phyloP scores from a whole-genome alignment of 1,140 invertebrate genomes.

The Carcinoscorpius rotundicauda region DNA sequence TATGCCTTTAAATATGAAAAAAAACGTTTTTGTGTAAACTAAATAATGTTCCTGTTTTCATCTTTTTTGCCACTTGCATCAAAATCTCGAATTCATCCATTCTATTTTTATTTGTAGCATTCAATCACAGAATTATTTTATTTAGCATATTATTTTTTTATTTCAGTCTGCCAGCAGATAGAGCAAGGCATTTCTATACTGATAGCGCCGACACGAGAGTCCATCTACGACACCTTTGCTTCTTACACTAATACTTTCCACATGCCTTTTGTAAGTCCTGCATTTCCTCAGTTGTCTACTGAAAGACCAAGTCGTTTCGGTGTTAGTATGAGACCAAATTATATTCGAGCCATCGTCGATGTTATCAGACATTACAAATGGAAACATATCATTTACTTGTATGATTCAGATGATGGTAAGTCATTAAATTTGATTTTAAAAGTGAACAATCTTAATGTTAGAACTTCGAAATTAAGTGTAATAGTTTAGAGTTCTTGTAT shows the following conservation, averaged over 20 bases:
- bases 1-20: no score
- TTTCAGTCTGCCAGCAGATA: slow-evolving; percentile 20
- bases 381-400: slow-evolving; percentile 85
- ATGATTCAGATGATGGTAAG: slow-evolving; percentile 90
- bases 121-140: background rate
- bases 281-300: slow-evolving; percentile 82
- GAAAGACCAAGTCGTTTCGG: slow-evolving; percentile 70
- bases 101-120: no score
- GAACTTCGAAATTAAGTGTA: no score
- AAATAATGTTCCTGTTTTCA: no score
- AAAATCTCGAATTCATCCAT: no score
- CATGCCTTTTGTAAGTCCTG: slow-evolving; percentile 87
- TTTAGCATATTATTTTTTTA: background rate
- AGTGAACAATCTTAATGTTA: no score
- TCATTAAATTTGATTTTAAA: no score
- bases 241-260: slow-evolving; percentile 89
- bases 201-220: slow-evolving; percentile 78
- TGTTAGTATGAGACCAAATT: slow-evolving; percentile 82
- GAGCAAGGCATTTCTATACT: slow-evolving; percentile 66
- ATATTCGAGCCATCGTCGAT: slow-evolving; percentile 84
- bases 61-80: no score
- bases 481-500: no score
- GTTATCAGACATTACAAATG: slow-evolving; percentile 82
- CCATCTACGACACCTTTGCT: slow-evolving; percentile 86
- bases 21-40: no score